phyloP scores from a whole-genome alignment of 1,140 invertebrate species.

The Antheraea pernyi region DNA sequence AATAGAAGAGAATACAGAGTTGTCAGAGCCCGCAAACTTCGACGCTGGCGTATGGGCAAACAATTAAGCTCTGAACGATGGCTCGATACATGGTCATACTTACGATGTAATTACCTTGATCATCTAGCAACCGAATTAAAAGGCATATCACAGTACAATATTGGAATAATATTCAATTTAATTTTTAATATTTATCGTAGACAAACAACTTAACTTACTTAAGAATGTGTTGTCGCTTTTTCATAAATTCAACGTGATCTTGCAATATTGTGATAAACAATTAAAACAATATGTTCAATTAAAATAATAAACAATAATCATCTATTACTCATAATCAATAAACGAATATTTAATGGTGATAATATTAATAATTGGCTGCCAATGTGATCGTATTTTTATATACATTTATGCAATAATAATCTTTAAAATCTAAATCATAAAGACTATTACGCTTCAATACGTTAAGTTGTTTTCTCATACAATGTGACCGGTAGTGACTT shows the following conservation, averaged over 20 bases:
- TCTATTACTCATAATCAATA: constrained; percentile 5
- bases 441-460: not conserved
- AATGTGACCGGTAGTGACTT: not conserved
- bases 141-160: too few species aligned
- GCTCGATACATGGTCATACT: too few species aligned
- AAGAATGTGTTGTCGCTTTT: too few species aligned
- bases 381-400: not conserved
- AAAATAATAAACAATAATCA: constrained; percentile 6
- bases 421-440: not conserved
- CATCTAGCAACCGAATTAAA: too few species aligned
- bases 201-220: too few species aligned
- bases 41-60: too few species aligned
- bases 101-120: too few species aligned
- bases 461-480: not conserved
- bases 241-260: not conserved
- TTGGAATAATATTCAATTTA: too few species aligned
- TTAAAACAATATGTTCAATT: not conserved
- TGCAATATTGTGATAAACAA: not conserved
- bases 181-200: too few species aligned
- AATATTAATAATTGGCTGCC: not conserved
- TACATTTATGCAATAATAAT: not conserved
- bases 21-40: too few species aligned
- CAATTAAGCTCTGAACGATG: too few species aligned
- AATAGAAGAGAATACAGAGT: too few species aligned
- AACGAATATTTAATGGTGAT: constrained; percentile 6